Evolutionary conservation across 2,888 invertebrate species (phyloP), one percentile per base, ranked within the genome.

Genomic region (Sarcophaga subvicina): DNA sequence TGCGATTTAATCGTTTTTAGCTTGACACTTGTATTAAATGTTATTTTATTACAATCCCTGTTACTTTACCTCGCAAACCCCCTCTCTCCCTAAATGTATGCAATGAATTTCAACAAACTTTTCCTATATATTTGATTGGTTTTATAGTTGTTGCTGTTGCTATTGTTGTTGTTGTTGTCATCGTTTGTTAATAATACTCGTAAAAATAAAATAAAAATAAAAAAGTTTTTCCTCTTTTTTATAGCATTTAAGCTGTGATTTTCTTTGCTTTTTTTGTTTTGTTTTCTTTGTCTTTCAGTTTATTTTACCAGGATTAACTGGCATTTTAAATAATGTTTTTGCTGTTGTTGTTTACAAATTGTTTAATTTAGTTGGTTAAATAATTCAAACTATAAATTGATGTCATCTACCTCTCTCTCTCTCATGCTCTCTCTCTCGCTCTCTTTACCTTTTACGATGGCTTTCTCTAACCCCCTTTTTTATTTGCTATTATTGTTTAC

Each of bases 11-110:
- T 70, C 70, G 79, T 76, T 78, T 80, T 83, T 75, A n/a, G 49
- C 45, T 80, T 83, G 86, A 80, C 86, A 86, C 80, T 86, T 83
- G 83, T 83, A 83, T 83, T 86, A 86, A 86, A 86, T 83, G 75
- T 78, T 83, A 80, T 83, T 80, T 83, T 54, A 70, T 78, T 80
- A 78, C 72, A 66, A 70, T 66, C 47, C 63, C 17, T 12, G 17
- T 54, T 54, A 3, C 54, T 14, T 1, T 4, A 14, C 14, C 17
- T 54, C 3, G 12, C 17, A 4, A 14, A 14, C 1, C 8, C 17
- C 27, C 22, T 22, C 22, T 22, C 27, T 6, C 10, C 54, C 49
- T 54, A 49, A 71, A 59, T 27, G 22, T 78, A 78, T 60, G 49
- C 47, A 66, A 62, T 62, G 22, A 22, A 54, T 14, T 54, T 54